Evolutionary conservation across 2,113 vertebrate genomes (phyloP), one percentile per base, ranked within the genome.

Genomic region (Hiodon tergisus): DNA sequence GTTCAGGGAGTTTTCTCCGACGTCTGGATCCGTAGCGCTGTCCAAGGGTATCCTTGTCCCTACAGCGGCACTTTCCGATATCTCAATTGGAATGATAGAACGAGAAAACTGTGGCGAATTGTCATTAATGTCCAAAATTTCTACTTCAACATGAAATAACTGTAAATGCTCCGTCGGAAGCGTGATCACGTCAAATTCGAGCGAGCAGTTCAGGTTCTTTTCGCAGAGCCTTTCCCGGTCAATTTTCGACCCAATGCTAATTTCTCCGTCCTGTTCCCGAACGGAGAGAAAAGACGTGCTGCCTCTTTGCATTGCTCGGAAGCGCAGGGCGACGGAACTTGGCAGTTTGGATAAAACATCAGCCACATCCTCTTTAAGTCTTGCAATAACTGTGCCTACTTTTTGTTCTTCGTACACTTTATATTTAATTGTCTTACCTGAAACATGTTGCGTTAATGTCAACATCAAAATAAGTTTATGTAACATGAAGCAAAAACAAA

Each of bases 161-260:
- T 98, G 97, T 78, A 99, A 92, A 85, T 98, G 94, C 62, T 98
- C 95, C 0, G 97, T 99, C 60, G 97, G 97, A 11, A 99, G 92
- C 1, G 95, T 95, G 80, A 99, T 93, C 82, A 99, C 97, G 70
- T 99, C 96, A 73, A 98, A 99, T 85, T 97, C 95, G 57, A 99
- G 93, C 4, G 96, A 95, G 53, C 97, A 99, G 91, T 98, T 97
- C 3, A 93, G 91, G 83, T 97, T 95, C 83, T 95, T 96, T 77
- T 96, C 93, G 82, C 97, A 99, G 57, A 99, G 94, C 84, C 95
- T 95, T n/a, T 99, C 97, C 2, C 97, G 93, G 85, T 99, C 97
- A 54, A 99, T 95, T 79, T 93, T 93, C 76, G 93, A 91, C 79
- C 91, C 93, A 78, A 99, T 90, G 90, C 94, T 95, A 85, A 99